phyloP scores from a whole-genome alignment of 2,888 invertebrate genomes.

The Cephus nigrinus region DNA sequence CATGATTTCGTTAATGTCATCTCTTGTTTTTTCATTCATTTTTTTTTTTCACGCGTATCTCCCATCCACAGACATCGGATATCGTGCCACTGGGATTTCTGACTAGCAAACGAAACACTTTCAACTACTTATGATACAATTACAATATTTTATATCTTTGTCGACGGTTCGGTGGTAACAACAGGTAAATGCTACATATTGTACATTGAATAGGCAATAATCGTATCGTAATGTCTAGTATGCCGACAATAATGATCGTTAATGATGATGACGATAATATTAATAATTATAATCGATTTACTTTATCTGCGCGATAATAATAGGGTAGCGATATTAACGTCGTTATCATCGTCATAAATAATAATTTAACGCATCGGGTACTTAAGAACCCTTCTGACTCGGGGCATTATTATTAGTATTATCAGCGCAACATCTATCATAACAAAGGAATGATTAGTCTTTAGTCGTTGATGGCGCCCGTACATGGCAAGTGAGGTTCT shows the following conservation, averaged over 20 bases:
- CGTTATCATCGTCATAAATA: slow-evolving; percentile 21
- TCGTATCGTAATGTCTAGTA: slow-evolving; percentile 61
- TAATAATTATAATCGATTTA: slow-evolving; percentile 25
- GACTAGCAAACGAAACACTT: background rate
- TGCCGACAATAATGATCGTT: slow-evolving; percentile 17
- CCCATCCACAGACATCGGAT: background rate
- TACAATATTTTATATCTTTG: slow-evolving; percentile 67
- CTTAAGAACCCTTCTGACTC: background rate
- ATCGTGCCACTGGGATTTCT: background rate
- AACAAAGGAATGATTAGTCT: slow-evolving; percentile 22
- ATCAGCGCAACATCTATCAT: slow-evolving; percentile 11
- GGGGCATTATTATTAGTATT: slow-evolving; percentile 10
- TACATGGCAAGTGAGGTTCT: background rate
- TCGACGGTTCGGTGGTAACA: slow-evolving; percentile 67
- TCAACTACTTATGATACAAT: slow-evolving; percentile 55
- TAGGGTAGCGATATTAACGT: slow-evolving; percentile 15
- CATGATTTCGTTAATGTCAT: background rate
- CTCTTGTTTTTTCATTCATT: background rate
- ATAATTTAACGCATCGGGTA: slow-evolving; percentile 9
- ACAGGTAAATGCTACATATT: slow-evolving; percentile 67
- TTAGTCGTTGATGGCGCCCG: slow-evolving; percentile 8
- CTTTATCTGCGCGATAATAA: slow-evolving; percentile 17
- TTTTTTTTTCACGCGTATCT: background rate
- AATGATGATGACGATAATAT: slow-evolving; percentile 37
- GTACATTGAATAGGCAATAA: slow-evolving; percentile 67